Conservation (phyloP, 2,113 vertebrate species). For the Rhynchomys soricoides region DNA sequence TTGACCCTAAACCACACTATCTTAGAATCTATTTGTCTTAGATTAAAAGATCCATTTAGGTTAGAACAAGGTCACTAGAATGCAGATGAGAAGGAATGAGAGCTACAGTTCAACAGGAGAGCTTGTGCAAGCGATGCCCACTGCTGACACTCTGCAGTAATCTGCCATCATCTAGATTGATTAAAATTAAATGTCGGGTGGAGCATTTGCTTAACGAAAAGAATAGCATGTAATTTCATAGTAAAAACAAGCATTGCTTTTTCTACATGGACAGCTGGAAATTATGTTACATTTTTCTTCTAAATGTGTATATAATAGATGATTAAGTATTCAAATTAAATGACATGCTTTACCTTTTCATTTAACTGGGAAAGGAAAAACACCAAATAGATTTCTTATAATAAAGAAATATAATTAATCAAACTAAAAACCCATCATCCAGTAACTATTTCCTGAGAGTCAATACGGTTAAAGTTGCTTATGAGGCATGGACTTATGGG, state of each 20-base stretch:
- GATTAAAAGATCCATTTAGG: neutral
- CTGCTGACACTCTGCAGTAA: neutral
- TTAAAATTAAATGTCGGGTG: neutral
- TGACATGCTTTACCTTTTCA: neutral
- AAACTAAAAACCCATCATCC: neutral
- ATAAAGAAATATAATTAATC: neutral
- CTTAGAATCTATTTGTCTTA: neutral
- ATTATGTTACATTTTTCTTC: constrained; percentile 42
- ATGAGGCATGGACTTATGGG: neutral
- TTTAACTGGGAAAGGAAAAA: neutral
- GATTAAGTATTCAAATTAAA: neutral
- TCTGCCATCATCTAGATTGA: neutral
- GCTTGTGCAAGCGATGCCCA: neutral
- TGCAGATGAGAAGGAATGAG: neutral
- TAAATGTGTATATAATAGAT: neutral
- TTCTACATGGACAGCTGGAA: neutral
- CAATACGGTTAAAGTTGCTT: neutral
- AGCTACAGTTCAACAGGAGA: accelerated
- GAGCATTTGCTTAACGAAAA: neutral
- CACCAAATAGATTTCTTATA: neutral
- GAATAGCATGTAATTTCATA: neutral
- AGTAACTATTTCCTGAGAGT: neutral
- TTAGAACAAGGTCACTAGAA: neutral
- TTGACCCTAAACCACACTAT: neutral
- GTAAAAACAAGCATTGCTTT: neutral